Evolutionary conservation across 2,113 vertebrate genomes (phyloP).

Genomic region (Peromyscus leucopus): DNA sequence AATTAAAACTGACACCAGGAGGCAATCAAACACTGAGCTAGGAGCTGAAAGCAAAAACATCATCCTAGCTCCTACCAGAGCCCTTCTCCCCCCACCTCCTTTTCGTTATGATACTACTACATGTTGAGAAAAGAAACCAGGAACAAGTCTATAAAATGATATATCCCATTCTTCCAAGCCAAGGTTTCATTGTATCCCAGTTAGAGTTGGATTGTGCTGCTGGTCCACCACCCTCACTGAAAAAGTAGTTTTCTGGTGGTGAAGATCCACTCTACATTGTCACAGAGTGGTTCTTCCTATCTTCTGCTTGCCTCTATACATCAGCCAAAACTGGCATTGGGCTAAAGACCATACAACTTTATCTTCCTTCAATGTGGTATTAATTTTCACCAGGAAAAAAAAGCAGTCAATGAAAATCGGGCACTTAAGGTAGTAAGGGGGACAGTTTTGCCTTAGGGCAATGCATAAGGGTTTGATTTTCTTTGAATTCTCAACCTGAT

Average conservation of each 20-base stretch:
- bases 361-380: slow-evolving; percentile 84
- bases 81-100: not conserved
- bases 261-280: slow-evolving; percentile 36
- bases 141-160: not conserved
- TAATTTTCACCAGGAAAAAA: slow-evolving; percentile 79
- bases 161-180: slow-evolving; percentile 13
- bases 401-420: slow-evolving; percentile 84
- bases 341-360: slow-evolving; percentile 81
- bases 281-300: slow-evolving; percentile 55
- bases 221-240: not conserved
- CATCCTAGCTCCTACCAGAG: slow-evolving; percentile 13
- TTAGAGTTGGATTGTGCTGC: not conserved
- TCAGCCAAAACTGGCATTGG: slow-evolving; percentile 77
- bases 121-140: slow-evolving; percentile 38
- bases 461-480: slow-evolving; percentile 84
- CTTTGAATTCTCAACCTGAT: slow-evolving; percentile 79
- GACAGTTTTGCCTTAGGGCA: slow-evolving; percentile 77
- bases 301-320: slow-evolving; percentile 68
- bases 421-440: slow-evolving; percentile 82
- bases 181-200: slow-evolving; percentile 32
- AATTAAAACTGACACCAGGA: slow-evolving; percentile 23
- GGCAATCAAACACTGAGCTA: not conserved
- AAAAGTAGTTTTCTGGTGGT: slow-evolving; percentile 16
- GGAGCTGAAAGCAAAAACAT: not conserved
- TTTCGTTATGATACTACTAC: slow-evolving; percentile 42